These are phyloP conservation scores for Drosophila kohkoa DNA, from an alignment of 1,140 invertebrate species.

Conservation along the genomic window DNA sequence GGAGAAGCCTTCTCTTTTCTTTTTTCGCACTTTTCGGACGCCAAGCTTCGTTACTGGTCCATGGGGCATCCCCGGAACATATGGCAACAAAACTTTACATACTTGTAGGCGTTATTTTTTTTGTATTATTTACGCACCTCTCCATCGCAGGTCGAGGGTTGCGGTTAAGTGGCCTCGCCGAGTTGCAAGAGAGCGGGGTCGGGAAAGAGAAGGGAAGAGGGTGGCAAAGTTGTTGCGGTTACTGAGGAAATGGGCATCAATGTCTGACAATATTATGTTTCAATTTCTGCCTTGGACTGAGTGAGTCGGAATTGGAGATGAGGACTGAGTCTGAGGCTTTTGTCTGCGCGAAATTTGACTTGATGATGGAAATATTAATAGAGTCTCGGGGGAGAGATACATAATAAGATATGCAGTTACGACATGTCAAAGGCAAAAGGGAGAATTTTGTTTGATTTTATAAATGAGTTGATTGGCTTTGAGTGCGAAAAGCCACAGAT, in stretches of 20 bases:
- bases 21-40: conserved; percentile 28
- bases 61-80: conserved; percentile 71
- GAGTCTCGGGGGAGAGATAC: conserved; percentile 19
- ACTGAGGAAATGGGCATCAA: conserved; percentile 77
- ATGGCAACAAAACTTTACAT: conserved; percentile 74
- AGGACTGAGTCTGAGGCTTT: conserved; percentile 1
- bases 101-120: conserved; percentile 76
- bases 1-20: conserved; percentile 42
- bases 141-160: neutral
- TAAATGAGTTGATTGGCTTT: neutral
- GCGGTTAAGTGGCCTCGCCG: conserved; percentile 19
- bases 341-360: conserved; percentile 66
- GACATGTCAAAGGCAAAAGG: neutral
- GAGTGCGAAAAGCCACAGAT: neutral
- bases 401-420: conserved; percentile 30
- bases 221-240: conserved; percentile 72
- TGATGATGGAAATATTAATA: conserved; percentile 57
- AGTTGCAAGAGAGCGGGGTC: no score
- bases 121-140: conserved; percentile 72
- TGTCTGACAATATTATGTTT: conserved; percentile 82
- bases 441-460: conserved; percentile 18
- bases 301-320: conserved; percentile 4
- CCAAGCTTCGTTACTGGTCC: conserved; percentile 65
- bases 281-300: conserved; percentile 61
- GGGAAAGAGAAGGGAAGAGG: neutral